Evolutionary conservation across 2,888 invertebrate species (phyloP).

Genomic region (Busseola fusca): DNA sequence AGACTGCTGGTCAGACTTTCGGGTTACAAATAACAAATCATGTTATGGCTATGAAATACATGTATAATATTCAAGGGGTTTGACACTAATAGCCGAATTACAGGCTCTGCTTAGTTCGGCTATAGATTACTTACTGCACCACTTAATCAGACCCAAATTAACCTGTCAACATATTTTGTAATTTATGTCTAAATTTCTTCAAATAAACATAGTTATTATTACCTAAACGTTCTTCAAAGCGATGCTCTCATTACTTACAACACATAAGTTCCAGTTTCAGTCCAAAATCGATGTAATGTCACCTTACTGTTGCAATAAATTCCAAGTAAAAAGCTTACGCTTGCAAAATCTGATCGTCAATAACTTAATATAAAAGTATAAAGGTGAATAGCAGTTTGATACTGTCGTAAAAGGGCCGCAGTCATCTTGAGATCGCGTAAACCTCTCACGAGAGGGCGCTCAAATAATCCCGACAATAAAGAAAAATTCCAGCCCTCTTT

Average conservation of each 20-base stretch:
- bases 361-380: conserved; percentile 84
- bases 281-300: conserved; percentile 18
- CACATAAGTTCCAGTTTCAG: conserved; percentile 16
- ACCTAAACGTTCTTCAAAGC: background rate
- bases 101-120: too few relatives aligned
- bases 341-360: conserved; percentile 68
- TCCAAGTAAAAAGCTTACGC: conserved; percentile 58
- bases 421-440: conserved; percentile 87
- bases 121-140: too few relatives aligned
- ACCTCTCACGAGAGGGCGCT: conserved; percentile 83
- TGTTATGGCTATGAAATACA: too few relatives aligned
- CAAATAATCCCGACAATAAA: conserved; percentile 89
- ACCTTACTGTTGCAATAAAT: conserved; percentile 41
- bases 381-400: conserved; percentile 85
- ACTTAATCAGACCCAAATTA: too few relatives aligned
- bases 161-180: too few relatives aligned
- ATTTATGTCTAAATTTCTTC: too few relatives aligned
- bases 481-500: conserved; percentile 88
- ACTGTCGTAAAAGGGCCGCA: conserved; percentile 85
- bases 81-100: too few relatives aligned
- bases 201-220: background rate
- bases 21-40: too few relatives aligned
- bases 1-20: too few relatives aligned
- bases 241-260: background rate
- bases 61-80: too few relatives aligned